Evolutionary conservation across 1,140 invertebrate genomes (phyloP), one percentile per base, ranked within the genome.

Genomic region (Hylaeus anthracinus): DNA sequence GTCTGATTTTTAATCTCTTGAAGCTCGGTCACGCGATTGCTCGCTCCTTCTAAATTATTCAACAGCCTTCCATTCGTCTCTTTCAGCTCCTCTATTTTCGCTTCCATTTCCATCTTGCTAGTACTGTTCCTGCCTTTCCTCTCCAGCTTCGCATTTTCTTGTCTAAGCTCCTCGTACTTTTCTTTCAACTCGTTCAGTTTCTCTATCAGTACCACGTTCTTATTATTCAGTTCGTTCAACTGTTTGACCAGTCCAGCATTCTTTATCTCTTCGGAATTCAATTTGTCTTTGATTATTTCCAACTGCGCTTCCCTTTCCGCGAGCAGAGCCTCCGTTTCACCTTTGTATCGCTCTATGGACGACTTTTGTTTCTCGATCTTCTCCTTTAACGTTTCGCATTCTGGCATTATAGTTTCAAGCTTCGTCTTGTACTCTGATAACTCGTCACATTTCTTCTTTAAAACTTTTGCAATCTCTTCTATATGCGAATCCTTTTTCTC

Each of bases 401-500:
- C 89, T 0, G 90, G 86, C n/a, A 73, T 72, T 12, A 91, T 81
- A 0, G 64, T 88, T 67, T 93, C 90, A 3, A 93, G 60, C 64
- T 91, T 89, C 0, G 84, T 88, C 75, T 91, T 90, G 58, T 92
- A 92, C 64, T 92, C 92, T 0, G 90, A 90, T 5, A 91, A 64
- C n/a, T 87, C 82, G 63, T 93, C 92, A 12, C 91, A 90, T 58
- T 92, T 92, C 4, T 72, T 74, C 75, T 93, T 93, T 12, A 93
- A 45, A 37, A 90, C 39, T 14, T n/a, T 8, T 3, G 83, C 89
- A 5, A 93, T 90, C 9, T 92, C 89, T 14, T 88, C 79, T 5
- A 92, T 88, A 1, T 64, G 74, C 1, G 75, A 66, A 55, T 81
- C 71, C 26, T 91, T 91, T 10, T 88, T 74, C 8, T 74, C 48